phyloP scores from a whole-genome alignment of 2,888 invertebrate species.

The Harpalus rubripes region DNA sequence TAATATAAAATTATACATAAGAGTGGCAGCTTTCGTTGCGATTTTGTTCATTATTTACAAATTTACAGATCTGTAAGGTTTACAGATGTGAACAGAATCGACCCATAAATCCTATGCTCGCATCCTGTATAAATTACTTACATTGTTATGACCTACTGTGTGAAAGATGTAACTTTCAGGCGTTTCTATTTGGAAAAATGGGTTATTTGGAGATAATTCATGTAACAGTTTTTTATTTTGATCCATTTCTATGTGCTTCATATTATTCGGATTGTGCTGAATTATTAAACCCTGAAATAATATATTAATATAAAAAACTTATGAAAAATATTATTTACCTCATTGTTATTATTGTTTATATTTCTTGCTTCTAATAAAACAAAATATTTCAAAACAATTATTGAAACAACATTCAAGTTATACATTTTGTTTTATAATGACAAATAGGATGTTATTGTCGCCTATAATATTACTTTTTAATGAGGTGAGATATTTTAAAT shows the following conservation, averaged over 20 bases:
- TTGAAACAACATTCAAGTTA: neutral
- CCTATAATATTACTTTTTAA: neutral
- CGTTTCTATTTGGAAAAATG: conserved; percentile 24
- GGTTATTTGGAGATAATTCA: conserved; percentile 6
- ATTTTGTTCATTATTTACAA: too few relatives aligned
- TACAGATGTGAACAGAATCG: too few relatives aligned
- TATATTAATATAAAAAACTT: neutral
- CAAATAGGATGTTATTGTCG: neutral
- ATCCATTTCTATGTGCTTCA: neutral
- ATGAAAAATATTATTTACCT: conserved; percentile 4
- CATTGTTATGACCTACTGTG: neutral
- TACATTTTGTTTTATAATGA: neutral
- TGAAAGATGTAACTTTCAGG: neutral
- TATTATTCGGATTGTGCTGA: neutral
- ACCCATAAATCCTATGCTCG: too few relatives aligned
- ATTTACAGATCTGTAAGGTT: too few relatives aligned
- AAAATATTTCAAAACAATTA: conserved; percentile 5
- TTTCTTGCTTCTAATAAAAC: neutral
- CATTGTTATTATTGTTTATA: neutral
- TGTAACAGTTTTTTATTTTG: neutral
- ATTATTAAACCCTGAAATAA: neutral
- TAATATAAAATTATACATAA: too few relatives aligned
- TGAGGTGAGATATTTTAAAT: neutral
- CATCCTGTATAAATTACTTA: too few relatives aligned
- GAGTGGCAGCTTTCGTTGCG: too few relatives aligned